Evolutionary conservation across 2,113 vertebrate species (phyloP).

Genomic region (Gallinago media): DNA sequence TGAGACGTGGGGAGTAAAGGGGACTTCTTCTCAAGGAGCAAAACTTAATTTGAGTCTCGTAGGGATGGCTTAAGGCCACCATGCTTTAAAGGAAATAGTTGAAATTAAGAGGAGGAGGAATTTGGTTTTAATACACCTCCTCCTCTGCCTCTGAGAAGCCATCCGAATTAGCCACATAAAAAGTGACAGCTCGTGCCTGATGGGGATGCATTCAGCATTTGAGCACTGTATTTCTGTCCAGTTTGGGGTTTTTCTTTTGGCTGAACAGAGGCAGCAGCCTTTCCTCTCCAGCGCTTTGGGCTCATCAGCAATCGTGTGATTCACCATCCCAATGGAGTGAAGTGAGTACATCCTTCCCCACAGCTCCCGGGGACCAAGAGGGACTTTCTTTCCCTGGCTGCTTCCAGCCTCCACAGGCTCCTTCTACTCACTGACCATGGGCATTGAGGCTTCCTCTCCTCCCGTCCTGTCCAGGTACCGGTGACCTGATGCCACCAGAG

Average conservation of each 20-base stretch:
- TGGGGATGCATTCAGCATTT: not conserved
- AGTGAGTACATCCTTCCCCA: not conserved
- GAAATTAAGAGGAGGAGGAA: not conserved
- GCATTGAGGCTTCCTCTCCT: not conserved
- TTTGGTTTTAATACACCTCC: not conserved
- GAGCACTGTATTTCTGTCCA: not conserved
- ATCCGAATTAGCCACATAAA: not conserved
- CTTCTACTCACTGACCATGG: fast-evolving
- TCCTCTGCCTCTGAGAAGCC: not conserved
- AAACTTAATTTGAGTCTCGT: fast-evolving
- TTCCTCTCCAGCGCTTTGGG: not conserved
- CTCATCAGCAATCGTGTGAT: not conserved
- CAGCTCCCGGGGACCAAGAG: not conserved
- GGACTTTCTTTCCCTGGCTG: not conserved
- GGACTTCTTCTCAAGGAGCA: not conserved
- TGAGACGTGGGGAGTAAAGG: not conserved
- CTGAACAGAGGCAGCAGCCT: not conserved
- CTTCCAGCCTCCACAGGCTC: not conserved
- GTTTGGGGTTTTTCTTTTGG: not conserved
- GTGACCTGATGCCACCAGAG: not conserved
- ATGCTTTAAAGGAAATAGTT: not conserved
- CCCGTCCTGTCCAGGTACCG: not conserved
- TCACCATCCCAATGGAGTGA: not conserved
- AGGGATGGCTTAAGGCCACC: not conserved
- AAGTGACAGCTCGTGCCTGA: not conserved